A percentile compares a stretch with the other conserved stretches of the same genome.
Evolutionary conservation across 2,797 vertebrate genomes (phyloP).

Genomic region (Hybognathus amarus): DNA sequence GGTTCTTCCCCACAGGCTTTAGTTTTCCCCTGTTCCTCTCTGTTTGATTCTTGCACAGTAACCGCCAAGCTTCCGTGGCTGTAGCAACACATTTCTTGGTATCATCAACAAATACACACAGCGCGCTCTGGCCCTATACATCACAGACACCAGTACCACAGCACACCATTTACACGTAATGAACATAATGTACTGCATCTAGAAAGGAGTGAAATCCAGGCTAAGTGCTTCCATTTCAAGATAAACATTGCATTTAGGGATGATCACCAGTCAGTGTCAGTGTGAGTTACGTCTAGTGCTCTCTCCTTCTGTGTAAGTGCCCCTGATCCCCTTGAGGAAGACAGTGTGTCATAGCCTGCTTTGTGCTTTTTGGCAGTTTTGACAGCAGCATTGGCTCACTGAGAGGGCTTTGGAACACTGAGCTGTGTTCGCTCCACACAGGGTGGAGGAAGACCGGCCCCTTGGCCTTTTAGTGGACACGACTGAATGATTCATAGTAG

Average conservation of each 20-base stretch:
- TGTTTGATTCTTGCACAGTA: conserved; percentile 37
- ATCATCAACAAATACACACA: conserved; percentile 33
- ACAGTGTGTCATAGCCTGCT: conserved; percentile 44
- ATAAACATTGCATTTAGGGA: conserved; percentile 57
- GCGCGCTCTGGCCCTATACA: conserved; percentile 9
- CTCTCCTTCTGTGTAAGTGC: conserved; percentile 56
- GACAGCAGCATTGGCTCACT: conserved; percentile 46
- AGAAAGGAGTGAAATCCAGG: conserved; percentile 40
- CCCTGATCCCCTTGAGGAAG: conserved; percentile 37
- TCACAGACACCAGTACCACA: conserved; percentile 13
- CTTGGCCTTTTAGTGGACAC: conserved; percentile 46
- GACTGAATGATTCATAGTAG: conserved; percentile 74
- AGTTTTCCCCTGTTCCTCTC: conserved; percentile 35
- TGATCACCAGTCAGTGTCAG: conserved; percentile 70
- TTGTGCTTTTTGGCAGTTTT: conserved; percentile 41
- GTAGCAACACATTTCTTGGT: conserved; percentile 48
- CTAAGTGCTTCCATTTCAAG: conserved; percentile 68
- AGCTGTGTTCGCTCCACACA: background rate
- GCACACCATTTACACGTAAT: conserved; percentile 7
- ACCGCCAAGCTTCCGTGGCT: conserved; percentile 34
- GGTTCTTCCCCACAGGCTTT: conserved; percentile 40
- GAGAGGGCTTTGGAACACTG: conserved; percentile 10
- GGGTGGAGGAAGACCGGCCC: conserved; percentile 42
- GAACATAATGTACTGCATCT: conserved; percentile 27
- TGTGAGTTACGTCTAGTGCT: conserved; percentile 51